Evolutionary conservation across 1,140 invertebrate species (phyloP), one percentile per base, ranked within the genome.

Genomic region (Zaprionus africanus): DNA sequence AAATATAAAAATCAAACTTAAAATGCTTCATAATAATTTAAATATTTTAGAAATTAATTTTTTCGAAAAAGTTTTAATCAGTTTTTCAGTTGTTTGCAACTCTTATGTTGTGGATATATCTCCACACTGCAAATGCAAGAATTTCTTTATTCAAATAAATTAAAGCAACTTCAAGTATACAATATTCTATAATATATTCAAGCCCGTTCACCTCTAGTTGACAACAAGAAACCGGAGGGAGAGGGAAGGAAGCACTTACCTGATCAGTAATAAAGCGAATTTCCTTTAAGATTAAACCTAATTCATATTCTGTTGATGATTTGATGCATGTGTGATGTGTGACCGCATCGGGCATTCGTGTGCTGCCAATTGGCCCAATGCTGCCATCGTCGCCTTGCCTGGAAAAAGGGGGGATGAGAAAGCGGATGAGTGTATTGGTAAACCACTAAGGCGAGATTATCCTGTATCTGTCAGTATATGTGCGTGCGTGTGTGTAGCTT

Each of bases 241-340:
- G 19, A 11, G 9, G 19, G 15, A 22, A 22, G 22, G n/a, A 65
- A 66, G 36, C 65, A 88, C 87, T 85, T 93, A 95, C 94, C 93
- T 95, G 95, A 94, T 95, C 95, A 92, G 95, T 95, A 93, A 95
- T 95, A 94, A 95, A 95, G 93, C 97, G 96, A 84, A 99, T 95
- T 94, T 99, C 99, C 93, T 98, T 97, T 78, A 99, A 95, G 93
- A 99, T 99, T 91, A 98, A 95, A 81, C 97, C 96, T 92, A 99
- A 96, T 94, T 99, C 97, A 91, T 97, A 96, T 93, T 97, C 96
- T 82, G 96, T 95, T 92, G 95, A 95, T 91, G 96, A 94, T 93
- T 94, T 94, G 94, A 96, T 94, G 94, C 95, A 95, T 82, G 94
- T 94, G 79, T 94, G 94, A 83, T 93, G 93, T 93, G 94, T 93